Evolutionary conservation across 2,888 invertebrate species (phyloP), one percentile per base, ranked within the genome.

Genomic region (Bombyx huttoni): DNA sequence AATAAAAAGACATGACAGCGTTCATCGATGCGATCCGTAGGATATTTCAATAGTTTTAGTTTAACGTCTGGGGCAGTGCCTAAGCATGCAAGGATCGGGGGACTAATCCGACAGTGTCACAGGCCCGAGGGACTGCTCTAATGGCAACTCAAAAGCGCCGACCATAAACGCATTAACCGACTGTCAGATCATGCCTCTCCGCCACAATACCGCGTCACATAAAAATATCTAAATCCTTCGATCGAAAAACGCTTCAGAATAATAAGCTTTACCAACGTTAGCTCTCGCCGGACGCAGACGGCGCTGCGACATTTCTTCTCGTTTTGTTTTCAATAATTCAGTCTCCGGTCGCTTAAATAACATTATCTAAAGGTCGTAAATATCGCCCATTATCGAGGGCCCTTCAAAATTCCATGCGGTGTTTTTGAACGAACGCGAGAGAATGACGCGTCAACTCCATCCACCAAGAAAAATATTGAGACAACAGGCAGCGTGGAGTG

Each of bases 391-490:
- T 87, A 85, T 82, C 79, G 76, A 82, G 74, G 61, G 69, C 81
- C 78, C 85, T 83, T 83, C 80, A 83, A 78, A 85, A 86, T 82
- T 78, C 82, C 82, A 74, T 63, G 79, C 85, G 84, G 85, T 66
- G 75, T 81, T 78, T 82, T 84, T 81, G 78, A 84, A 74, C 76
- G 70, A 60, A 67, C 72, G 70, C 73, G 72, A 73, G 76, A 73
- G 82, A 83, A 81, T 86, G 85, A 85, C 86, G 76, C 78, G 81
- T 83, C 84, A 84, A 80, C 83, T 81, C 74, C 70, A 75, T 73
- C 79, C 75, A 77, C 76, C 60, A 86, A 86, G 87, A 85, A 88
- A 87, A 88, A 88, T 86, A 88, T 87, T 87, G 86, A 85, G 86
- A 86, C 87, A 87, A 84, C 83, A 81, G 77, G 59, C 69, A 63